Evolutionary conservation across 2,797 vertebrate species (phyloP), one percentile per base, ranked within the genome.

Genomic region (Stomatorhinus walkeri): DNA sequence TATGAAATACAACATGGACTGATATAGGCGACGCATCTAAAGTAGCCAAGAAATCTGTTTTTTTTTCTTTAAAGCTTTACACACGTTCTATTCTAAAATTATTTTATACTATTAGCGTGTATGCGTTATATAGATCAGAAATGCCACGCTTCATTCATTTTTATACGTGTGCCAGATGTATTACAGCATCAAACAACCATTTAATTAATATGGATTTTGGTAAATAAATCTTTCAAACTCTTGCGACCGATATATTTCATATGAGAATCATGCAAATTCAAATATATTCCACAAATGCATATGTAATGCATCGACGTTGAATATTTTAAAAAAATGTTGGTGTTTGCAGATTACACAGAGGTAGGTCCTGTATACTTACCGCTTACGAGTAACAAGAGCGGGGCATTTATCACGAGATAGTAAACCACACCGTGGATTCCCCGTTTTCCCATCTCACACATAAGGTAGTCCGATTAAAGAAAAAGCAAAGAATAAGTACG

Each of bases 371-470:
- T 84, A 51, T 84, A 95, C 96, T 97, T 94, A 97, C 97, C 97
- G 89, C 96, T 92, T 84, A 94, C 96, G 92, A 93, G 92, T 90
- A 96, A 89, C 83, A 97, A 91, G 91, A 96, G 94, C 43, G 95
- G 94, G 3, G 95, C 94, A 90, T 95, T 94, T 54, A 97, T 92
- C 92, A 97, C 93, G 92, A 97, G 95, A 95, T 95, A 97, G 95
- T 95, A 96, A 90, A 97, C 92, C 91, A 96, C 94, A 90, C 95
- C 91, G 94, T 94, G 92, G 89, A 95, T 92, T 94, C 94, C 94
- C 91, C 94, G 93, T 91, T 94, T 96, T 94, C 94, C 96, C 97
- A 98, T 98, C 91, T 95, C 96, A 96, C 96, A 93, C 91, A 91
- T 89, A 94, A 92, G 91, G 93, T 92, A 93, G 91, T 91, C 89